A percentile compares a stretch with the other conserved stretches of the same genome.
Evolutionary conservation across 2,888 invertebrate species (phyloP).

Genomic region (Cecidostiba fungosa): DNA sequence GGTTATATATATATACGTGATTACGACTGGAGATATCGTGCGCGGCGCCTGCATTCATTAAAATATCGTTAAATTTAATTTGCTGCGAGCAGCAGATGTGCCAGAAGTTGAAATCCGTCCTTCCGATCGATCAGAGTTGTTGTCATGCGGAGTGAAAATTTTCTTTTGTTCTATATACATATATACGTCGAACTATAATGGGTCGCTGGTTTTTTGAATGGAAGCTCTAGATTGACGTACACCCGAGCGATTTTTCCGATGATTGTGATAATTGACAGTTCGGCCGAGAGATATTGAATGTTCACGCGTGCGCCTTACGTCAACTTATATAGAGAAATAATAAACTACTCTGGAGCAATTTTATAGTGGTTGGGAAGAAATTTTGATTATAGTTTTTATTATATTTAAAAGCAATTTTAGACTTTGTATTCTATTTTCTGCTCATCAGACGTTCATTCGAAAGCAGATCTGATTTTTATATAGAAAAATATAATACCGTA

Average conservation of each 20-base stretch:
- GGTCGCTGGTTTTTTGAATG: not conserved
- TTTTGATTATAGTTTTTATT: too few species aligned
- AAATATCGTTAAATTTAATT: conserved; percentile 61
- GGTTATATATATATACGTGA: conserved; percentile 22
- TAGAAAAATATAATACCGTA: too few species aligned
- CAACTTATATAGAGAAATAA: not conserved
- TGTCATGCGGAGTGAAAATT: not conserved
- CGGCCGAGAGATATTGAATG: not conserved
- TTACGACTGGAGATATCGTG: not conserved
- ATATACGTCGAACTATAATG: not conserved
- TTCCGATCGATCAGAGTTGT: conserved; percentile 21
- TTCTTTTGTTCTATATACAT: conserved; percentile 25
- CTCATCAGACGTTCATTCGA: too few species aligned
- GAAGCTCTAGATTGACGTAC: not conserved
- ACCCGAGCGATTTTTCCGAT: not conserved
- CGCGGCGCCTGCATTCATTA: conserved; percentile 57
- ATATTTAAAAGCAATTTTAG: not conserved
- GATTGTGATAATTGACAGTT: not conserved
- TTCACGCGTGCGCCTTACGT: too few species aligned
- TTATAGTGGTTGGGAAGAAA: too few species aligned
- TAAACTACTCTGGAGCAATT: not conserved
- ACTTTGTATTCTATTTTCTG: not conserved
- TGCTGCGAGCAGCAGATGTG: conserved; percentile 36
- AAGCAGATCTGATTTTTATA: too few species aligned
- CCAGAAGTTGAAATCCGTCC: not conserved